Evolutionary conservation across 2,888 invertebrate genomes (phyloP).

Genomic region (Seira ritae): DNA sequence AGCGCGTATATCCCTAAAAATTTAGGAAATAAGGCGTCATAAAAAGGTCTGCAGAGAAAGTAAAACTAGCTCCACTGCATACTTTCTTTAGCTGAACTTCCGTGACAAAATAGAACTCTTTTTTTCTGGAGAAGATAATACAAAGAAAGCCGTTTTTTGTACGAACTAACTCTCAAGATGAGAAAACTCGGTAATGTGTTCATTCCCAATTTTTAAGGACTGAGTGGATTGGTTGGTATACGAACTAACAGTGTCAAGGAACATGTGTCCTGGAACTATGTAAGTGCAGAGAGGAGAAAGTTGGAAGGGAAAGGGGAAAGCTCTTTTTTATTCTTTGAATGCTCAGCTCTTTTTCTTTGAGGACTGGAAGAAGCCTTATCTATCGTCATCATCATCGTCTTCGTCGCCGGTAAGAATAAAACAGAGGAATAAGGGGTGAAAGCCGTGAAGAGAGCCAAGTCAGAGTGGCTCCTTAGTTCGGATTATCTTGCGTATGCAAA

Average conservation of each 20-base stretch:
- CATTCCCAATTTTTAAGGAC: neutral
- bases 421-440: neutral
- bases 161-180: too few relatives aligned
- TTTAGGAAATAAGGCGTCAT: too few relatives aligned
- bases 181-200: neutral
- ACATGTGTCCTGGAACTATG: conserved; percentile 37
- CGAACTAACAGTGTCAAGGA: conserved; percentile 31
- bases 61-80: neutral
- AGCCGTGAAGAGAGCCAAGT: neutral
- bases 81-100: neutral
- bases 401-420: neutral
- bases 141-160: neutral
- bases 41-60: neutral
- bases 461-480: neutral
- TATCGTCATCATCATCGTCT: conserved; percentile 22
- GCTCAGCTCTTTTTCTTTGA: neutral
- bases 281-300: conserved; percentile 6
- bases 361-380: neutral
- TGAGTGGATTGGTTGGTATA: too few relatives aligned
- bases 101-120: too few relatives aligned
- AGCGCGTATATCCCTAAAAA: too few relatives aligned
- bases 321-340: neutral
- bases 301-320: conserved; percentile 11
- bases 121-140: neutral
- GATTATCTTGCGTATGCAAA: too few relatives aligned